Evolutionary conservation across 2,797 vertebrate species (phyloP), one percentile per base, ranked within the genome.

Genomic region (Pteronotus mesoamericanus): DNA sequence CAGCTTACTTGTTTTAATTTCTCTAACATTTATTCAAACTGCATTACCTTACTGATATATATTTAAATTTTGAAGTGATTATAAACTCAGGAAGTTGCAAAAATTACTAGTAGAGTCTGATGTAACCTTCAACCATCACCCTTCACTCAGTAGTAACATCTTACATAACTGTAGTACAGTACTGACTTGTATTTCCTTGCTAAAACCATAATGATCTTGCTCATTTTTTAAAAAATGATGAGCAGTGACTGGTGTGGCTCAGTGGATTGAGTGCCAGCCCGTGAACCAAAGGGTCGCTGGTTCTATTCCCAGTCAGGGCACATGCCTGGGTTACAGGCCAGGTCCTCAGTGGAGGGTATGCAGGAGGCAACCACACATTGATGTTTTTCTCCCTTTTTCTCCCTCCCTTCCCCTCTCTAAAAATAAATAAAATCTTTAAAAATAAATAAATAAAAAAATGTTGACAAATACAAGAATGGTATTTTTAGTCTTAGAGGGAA

Each of bases 1-100:
- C 32, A 92, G 11, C 69, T 78, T 95, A 55, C n/a, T n/a, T 87
- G 15, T 82, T 93, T 94, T 74, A 88, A 71, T 94, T 89, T 93
- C 84, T 88, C 51, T 86, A 57, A 82, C 42, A n/a, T 29, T 93
- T 96, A 83, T 61, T 95, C 46, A 94, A 78, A 48, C 24, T 68
- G 9, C 21, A 55, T 69, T 85, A 64, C 29, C 29, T 96, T 61
- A 75, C 29, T 55, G 55, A 37, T 75, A 39, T 71, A 39, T 68
- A 68, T 53, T 42, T 57, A 32, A 85, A 94, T 86, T 89, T 95
- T 86, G 34, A 88, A 74, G 39, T 94, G 86, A 46, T 90, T 92
- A 77, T 48, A 91, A 94, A 74, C 26, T 68, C 22, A 80, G 80
- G 16, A 90, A 86, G 24, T 93, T 68, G 16, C 2, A 16, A 32